Evolutionary conservation across 1,140 invertebrate genomes (phyloP), one percentile per base, ranked within the genome.

Genomic region (Plectus sambesii): DNA sequence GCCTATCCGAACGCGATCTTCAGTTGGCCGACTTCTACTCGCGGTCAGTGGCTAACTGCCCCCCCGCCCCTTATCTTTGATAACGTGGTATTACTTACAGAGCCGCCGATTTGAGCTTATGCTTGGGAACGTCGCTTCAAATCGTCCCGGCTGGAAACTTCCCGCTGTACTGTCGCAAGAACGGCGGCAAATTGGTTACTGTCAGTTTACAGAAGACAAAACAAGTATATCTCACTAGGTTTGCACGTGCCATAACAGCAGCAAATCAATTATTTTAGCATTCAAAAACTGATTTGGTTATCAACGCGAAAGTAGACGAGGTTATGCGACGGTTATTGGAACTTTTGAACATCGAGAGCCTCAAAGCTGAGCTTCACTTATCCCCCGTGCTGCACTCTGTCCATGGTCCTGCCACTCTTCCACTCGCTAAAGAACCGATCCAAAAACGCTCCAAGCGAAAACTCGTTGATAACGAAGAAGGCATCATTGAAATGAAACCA

Each of bases 201-300:
- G 84, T 92, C 44, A 99, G 98, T 74, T 75, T 98, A 25, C 93
- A 98, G 72, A 81, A 84, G 30, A 99, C 92, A 15, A 94, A 94
- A 78, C 84, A 90, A 76, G 85, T 87, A 76, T 78, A 76, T 74
- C 17, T 33, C 17, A 33, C 12, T 33, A 17, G 17, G 12, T 12
- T 12, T 12, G 17, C 30, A 33, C 12, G 17, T 17, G 30, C 12
- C 17, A 33, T 12, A 33, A 33, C 12, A 12, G 17, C 30, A 17
- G 17, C 17, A 17, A 12, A 12, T 33, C 30, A 12, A 12, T 33
- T 33, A 33, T 33, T 33, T 33, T 33, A 33, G 30, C 12, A 33
- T 33, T 12, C 12, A 33, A 12, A 33, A 33, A 17, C 30, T 33
- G 30, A 33, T 33, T 17, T 33, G 12, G 17, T 33, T 33, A 33